These are phyloP conservation scores for Adelosebastes latens DNA, from an alignment of 2,797 vertebrate species.

Conservation along the genomic window DNA sequence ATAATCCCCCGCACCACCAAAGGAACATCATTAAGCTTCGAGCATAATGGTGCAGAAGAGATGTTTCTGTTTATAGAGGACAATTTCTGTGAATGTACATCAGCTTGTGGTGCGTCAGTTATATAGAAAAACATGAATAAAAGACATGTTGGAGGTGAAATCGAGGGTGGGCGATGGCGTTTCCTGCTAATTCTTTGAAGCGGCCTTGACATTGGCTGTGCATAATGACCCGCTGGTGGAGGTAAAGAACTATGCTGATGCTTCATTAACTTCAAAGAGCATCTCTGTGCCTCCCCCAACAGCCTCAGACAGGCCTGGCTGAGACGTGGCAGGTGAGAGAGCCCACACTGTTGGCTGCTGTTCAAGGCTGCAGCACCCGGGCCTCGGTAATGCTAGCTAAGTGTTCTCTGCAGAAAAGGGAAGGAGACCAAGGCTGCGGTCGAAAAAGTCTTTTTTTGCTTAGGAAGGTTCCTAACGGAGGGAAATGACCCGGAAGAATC, in stretches of 20 bases:
- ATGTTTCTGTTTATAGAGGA: neutral
- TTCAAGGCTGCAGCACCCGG: conserved; percentile 64
- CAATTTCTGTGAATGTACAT: neutral
- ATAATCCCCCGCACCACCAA: neutral
- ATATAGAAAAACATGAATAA: neutral
- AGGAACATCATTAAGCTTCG: neutral
- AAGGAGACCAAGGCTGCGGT: conserved; percentile 18
- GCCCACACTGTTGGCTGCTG: conserved; percentile 54
- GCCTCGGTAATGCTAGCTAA: conserved; percentile 22
- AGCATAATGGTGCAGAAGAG: neutral
- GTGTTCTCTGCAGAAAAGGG: conserved; percentile 43
- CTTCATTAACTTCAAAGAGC: conserved; percentile 76
- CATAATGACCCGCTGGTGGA: conserved; percentile 53
- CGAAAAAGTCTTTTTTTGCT: too few species aligned
- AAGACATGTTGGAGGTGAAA: conserved; percentile 27
- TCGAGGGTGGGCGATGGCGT: conserved; percentile 1
- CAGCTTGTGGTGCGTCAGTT: neutral
- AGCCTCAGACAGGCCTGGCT: conserved; percentile 49
- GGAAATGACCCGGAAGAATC: too few species aligned
- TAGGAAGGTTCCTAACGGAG: too few species aligned
- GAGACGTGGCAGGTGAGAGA: conserved; percentile 57
- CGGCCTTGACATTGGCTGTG: conserved; percentile 50
- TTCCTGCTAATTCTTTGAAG: conserved; percentile 35
- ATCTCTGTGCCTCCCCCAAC: conserved; percentile 53
- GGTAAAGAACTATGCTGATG: conserved; percentile 68